Conservation (phyloP, 2,797 vertebrate genomes). For the Spea hammondii region DNA sequence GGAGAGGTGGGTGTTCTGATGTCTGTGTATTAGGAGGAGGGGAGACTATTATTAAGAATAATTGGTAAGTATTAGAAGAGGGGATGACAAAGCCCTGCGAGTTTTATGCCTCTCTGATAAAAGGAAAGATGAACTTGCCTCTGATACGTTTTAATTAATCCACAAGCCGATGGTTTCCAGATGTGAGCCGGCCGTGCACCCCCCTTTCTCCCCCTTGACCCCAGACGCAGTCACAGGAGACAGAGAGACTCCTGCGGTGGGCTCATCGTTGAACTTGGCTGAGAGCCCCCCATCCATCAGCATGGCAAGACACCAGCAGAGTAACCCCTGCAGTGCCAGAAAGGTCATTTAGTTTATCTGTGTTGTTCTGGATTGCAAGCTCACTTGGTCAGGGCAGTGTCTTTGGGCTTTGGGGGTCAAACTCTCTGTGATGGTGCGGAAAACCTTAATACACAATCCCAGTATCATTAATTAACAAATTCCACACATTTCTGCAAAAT, state of each 20-base stretch:
- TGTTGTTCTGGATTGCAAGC: constrained; percentile 2
- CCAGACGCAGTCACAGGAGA: constrained; percentile 48
- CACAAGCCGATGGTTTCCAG: constrained; percentile 40
- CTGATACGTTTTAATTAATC: constrained; percentile 47
- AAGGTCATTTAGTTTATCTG: background rate
- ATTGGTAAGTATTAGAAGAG: no score
- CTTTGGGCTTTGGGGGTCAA: background rate
- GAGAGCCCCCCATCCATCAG: constrained; percentile 30
- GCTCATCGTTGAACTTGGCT: constrained; percentile 47
- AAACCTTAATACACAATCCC: background rate
- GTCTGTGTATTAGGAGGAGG: background rate
- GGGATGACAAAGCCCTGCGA: background rate
- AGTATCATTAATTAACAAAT: no score
- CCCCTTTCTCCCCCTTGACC: constrained; percentile 4
- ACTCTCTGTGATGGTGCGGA: background rate
- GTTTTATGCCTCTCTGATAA: constrained; percentile 11
- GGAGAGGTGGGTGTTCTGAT: background rate
- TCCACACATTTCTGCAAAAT: no score
- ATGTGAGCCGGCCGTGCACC: constrained; percentile 29
- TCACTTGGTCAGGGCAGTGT: background rate
- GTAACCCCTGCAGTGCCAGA: constrained; percentile 38
- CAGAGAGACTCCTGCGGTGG: constrained; percentile 49
- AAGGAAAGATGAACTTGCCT: constrained; percentile 26
- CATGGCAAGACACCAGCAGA: constrained; percentile 30
- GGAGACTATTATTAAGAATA: no score